Conservation (phyloP, 2,113 vertebrate genomes). For the Tretioscincus oriximinensis region DNA sequence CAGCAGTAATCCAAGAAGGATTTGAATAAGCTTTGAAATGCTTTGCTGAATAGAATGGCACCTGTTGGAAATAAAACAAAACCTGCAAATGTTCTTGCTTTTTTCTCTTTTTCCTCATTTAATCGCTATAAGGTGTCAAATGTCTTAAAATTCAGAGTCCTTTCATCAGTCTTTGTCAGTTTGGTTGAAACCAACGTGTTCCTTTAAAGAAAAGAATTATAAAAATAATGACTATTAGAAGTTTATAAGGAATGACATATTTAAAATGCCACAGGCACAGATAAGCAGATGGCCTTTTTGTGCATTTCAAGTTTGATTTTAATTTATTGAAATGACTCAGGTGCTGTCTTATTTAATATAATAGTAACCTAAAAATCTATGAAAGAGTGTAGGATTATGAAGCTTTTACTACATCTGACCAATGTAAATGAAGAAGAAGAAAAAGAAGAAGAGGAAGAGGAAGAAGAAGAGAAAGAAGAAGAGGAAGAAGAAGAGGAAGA, state of each 20-base stretch:
- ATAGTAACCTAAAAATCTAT: neutral
- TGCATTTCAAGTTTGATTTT: neutral
- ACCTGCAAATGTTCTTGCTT: neutral
- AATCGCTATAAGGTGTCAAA: neutral
- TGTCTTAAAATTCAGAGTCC: neutral
- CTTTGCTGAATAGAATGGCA: slow-evolving; percentile 1
- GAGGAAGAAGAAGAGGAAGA: too few species aligned
- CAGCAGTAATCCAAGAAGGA: slow-evolving; percentile 9
- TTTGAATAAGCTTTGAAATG: neutral
- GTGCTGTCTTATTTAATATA: neutral
- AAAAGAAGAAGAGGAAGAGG: too few species aligned
- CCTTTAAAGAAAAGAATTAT: neutral
- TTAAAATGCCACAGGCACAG: neutral
- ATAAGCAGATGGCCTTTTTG: neutral
- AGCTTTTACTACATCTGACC: neutral
- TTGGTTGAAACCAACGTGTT: neutral
- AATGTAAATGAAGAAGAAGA: neutral
- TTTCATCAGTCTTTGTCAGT: neutral
- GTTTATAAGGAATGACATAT: neutral
- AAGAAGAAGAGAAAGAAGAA: too few species aligned
- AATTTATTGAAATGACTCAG: neutral
- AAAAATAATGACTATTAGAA: neutral
- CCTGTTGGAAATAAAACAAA: neutral
- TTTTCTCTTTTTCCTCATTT: neutral
- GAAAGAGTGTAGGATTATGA: neutral